Conservation (phyloP, 2,113 vertebrate species). For the Phaethon lepturus region DNA sequence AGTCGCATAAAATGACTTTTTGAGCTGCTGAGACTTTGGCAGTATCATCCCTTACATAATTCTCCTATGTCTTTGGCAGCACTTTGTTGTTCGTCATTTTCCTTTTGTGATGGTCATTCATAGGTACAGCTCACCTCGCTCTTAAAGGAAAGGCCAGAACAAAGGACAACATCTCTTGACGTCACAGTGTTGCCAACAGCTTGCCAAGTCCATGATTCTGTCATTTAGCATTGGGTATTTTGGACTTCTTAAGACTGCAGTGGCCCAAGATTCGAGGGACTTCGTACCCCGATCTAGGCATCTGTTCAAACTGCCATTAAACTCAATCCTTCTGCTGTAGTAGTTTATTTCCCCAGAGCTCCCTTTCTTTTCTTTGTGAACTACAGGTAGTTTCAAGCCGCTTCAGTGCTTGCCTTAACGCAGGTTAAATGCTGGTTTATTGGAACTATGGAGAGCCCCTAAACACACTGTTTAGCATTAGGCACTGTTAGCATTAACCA, state of each 20-base stretch:
- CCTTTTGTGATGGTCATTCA: not conserved
- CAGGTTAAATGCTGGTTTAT: not conserved
- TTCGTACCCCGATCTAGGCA: not conserved
- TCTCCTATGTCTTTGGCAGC: not conserved
- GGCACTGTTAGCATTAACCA: not conserved
- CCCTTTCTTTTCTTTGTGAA: not conserved
- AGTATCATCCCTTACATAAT: not conserved
- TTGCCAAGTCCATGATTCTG: not conserved
- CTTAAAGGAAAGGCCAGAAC: not conserved
- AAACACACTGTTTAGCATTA: not conserved
- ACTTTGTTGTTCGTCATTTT: rapidly evolving
- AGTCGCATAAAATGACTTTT: not conserved
- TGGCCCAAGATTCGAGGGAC: rapidly evolving
- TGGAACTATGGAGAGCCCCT: not conserved
- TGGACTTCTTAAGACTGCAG: not conserved
- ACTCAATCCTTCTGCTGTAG: not conserved
- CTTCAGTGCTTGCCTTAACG: not conserved
- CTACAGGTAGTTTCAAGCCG: not conserved
- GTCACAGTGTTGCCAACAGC: rapidly evolving
- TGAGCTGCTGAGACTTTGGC: not conserved
- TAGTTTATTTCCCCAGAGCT: not conserved
- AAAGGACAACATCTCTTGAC: not conserved
- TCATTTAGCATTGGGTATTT: not conserved
- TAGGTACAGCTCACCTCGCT: not conserved
- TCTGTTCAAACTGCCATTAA: not conserved